These are phyloP conservation scores for Lycorma delicatula DNA, from an alignment of 1,140 invertebrate species.

Conservation along the genomic window DNA sequence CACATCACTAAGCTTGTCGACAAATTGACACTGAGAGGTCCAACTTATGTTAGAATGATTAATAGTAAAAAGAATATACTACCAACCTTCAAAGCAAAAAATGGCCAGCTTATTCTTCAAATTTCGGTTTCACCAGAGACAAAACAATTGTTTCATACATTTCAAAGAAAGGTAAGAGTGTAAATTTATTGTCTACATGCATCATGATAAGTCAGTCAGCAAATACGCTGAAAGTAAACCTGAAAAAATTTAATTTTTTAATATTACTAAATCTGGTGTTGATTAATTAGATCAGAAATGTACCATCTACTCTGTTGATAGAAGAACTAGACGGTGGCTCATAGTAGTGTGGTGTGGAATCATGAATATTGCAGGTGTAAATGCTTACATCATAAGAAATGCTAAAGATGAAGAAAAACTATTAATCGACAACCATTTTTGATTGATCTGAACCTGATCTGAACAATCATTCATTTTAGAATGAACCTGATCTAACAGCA, in stretches of 20 bases:
- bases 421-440: neutral
- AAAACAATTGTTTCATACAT: constrained; percentile 19
- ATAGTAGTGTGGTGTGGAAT: constrained; percentile 28
- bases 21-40: constrained; percentile 27
- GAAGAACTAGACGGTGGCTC: constrained; percentile 29
- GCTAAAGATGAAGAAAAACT: neutral
- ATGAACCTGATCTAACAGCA: neutral
- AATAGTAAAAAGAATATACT: constrained; percentile 39
- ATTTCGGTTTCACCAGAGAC: constrained; percentile 20
- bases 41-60: constrained; percentile 39
- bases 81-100: constrained; percentile 25
- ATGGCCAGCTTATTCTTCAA: constrained; percentile 1
- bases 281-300: no score
- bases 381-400: constrained; percentile 16
- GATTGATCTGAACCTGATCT: no score
- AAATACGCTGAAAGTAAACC: constrained; percentile 26
- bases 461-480: no score
- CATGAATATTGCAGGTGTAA: constrained; percentile 27
- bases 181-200: no score
- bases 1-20: constrained; percentile 34
- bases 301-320: constrained; percentile 22
- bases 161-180: constrained; percentile 24
- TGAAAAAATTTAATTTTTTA: constrained; percentile 29
- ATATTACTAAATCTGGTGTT: constrained; percentile 32
- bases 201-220: constrained; percentile 22